Percentiles rank a stretch among this genome's conserved stretches.
Conservation (phyloP, 2,888 invertebrate genomes). For the Zhuqinia jingwanae region DNA sequence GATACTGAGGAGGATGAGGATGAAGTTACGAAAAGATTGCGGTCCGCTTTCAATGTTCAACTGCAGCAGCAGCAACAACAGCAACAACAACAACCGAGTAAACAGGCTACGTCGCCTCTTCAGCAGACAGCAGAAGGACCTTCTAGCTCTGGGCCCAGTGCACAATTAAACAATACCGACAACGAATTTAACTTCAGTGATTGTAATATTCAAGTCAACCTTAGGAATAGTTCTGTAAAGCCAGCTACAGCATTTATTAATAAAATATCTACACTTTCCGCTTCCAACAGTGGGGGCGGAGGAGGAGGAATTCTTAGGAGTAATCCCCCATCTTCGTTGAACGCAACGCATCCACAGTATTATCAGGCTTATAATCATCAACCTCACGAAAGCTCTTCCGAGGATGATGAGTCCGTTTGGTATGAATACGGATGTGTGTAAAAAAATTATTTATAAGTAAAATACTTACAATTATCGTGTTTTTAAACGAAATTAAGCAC, state of each 20-base stretch:
- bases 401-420: conserved; percentile 79
- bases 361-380: conserved; percentile 54
- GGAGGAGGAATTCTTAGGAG: conserved; percentile 46
- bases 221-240: conserved; percentile 72
- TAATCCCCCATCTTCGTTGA: conserved; percentile 5
- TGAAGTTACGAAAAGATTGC: conserved; percentile 53
- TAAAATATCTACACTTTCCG: conserved; percentile 72
- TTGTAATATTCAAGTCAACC: conserved; percentile 75
- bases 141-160: neutral
- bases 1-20: conserved; percentile 67
- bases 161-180: conserved; percentile 48
- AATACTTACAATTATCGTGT: too few relatives aligned
- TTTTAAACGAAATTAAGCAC: too few relatives aligned
- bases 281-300: conserved; percentile 39
- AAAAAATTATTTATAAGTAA: too few relatives aligned
- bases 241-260: conserved; percentile 74
- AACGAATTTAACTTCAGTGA: conserved; percentile 69
- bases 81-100: neutral
- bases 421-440: conserved; percentile 79
- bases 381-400: conserved; percentile 73
- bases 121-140: conserved; percentile 7
- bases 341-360: conserved; percentile 55
- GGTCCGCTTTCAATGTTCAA: conserved; percentile 63
- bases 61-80: conserved; percentile 46
- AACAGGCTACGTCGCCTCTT: neutral